Evolutionary conservation across 2,113 vertebrate genomes (phyloP).

Genomic region (Cebidichthys violaceus): DNA sequence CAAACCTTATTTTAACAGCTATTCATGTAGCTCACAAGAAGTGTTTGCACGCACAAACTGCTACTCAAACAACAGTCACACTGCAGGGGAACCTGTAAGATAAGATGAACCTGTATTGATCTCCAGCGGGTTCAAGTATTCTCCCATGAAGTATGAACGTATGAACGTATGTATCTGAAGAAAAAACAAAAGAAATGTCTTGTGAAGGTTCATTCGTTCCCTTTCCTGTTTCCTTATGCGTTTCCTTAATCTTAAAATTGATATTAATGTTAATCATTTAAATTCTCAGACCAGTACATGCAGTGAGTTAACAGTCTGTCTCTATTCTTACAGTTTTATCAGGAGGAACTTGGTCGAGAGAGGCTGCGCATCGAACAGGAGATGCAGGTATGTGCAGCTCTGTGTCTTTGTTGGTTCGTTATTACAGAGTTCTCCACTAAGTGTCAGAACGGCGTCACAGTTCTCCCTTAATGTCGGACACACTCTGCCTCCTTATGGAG

Average conservation of each 20-base stretch:
- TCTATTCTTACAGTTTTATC: constrained; percentile 81
- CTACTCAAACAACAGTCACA: constrained; percentile 25
- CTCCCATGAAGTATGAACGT: background rate
- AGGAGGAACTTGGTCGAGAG: constrained; percentile 84
- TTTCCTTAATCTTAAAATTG: background rate
- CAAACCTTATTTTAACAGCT: constrained; percentile 45
- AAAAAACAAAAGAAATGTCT: background rate
- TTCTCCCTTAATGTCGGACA: constrained; percentile 22
- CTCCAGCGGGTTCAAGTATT: background rate
- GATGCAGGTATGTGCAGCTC: constrained; percentile 81
- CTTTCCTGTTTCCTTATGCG: background rate
- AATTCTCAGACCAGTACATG: background rate
- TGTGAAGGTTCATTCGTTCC: background rate
- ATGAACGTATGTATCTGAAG: too few species aligned
- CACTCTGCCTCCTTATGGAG: constrained; percentile 60
- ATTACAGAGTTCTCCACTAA: constrained; percentile 36
- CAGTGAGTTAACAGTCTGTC: constrained; percentile 10
- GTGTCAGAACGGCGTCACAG: constrained; percentile 53
- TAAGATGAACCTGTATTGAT: background rate
- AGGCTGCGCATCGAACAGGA: constrained; percentile 85
- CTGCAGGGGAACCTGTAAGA: constrained; percentile 14
- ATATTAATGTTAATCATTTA: background rate
- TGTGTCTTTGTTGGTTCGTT: background rate
- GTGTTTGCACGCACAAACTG: constrained; percentile 7
- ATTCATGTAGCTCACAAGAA: constrained; percentile 34